Conservation (phyloP, 2,888 invertebrate genomes). For the Drosophila pseudotakahashii region DNA sequence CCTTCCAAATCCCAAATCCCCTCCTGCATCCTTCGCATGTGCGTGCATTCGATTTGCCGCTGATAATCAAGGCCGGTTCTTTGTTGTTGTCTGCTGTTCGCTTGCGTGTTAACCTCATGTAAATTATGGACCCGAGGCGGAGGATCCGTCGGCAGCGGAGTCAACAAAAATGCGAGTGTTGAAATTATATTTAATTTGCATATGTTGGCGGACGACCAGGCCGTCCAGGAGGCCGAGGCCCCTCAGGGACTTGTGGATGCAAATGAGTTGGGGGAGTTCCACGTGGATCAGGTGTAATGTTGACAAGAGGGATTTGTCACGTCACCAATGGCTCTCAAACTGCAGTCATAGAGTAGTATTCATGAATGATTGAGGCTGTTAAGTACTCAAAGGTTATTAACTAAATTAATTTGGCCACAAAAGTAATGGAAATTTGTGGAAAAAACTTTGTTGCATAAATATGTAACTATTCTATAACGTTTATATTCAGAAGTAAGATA, state of each 20-base stretch:
- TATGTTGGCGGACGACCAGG: slow-evolving; percentile 53
- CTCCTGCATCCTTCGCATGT: slow-evolving; percentile 37
- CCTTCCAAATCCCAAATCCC: neutral
- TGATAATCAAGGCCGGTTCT: slow-evolving; percentile 74
- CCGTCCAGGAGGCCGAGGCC: slow-evolving; percentile 11
- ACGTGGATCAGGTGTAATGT: slow-evolving; percentile 37
- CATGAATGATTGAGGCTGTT: neutral
- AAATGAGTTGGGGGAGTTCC: slow-evolving; percentile 48
- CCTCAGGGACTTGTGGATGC: slow-evolving; percentile 30
- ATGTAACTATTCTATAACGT: no score
- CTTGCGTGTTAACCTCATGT: slow-evolving; percentile 78
- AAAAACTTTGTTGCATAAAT: no score
- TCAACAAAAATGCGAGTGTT: slow-evolving; percentile 74
- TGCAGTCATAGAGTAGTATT: neutral
- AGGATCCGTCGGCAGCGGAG: slow-evolving; percentile 33
- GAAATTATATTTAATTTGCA: slow-evolving; percentile 79
- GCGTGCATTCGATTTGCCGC: slow-evolving; percentile 66
- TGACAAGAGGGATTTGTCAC: slow-evolving; percentile 34
- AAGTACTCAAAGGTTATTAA: neutral
- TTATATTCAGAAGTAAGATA: no score
- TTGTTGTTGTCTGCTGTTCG: slow-evolving; percentile 42
- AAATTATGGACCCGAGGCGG: slow-evolving; percentile 65
- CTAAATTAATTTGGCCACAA: neutral
- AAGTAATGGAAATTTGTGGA: no score
- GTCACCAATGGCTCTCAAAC: neutral